Percentiles rank a stretch among this genome's conserved stretches.
phyloP scores from a whole-genome alignment of 2,113 vertebrate species.

The Jaculus jaculus region DNA sequence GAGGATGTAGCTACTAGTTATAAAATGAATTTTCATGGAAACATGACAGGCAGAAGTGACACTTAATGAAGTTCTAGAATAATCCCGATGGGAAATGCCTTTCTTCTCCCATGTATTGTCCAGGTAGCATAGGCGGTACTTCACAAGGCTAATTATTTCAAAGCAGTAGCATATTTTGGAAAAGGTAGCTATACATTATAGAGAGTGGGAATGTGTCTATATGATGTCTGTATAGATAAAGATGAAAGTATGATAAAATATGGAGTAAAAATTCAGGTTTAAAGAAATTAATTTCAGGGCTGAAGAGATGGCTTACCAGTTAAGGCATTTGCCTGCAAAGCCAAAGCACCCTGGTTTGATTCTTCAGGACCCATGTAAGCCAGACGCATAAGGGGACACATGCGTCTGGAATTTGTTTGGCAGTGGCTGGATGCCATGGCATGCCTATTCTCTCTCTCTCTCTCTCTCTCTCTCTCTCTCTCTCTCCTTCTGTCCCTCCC shows the following conservation, averaged over 20 bases:
- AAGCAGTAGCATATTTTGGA: neutral
- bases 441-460: too few species aligned
- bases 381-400: too few species aligned
- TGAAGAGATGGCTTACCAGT: too few species aligned
- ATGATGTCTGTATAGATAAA: neutral
- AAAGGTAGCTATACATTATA: neutral
- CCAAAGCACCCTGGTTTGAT: too few species aligned
- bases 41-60: neutral
- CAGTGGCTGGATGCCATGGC: too few species aligned
- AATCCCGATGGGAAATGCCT: neutral
- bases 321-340: too few species aligned
- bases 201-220: neutral
- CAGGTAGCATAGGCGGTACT: neutral
- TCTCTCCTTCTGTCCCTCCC: too few species aligned
- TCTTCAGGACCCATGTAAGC: too few species aligned
- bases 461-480: too few species aligned
- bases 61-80: neutral
- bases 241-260: neutral
- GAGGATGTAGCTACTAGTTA: neutral
- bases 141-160: constrained; percentile 11
- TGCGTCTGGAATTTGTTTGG: too few species aligned
- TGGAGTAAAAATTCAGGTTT: neutral
- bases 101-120: neutral
- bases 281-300: neutral
- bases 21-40: constrained; percentile 23